Conservation (phyloP, 2,113 vertebrate genomes). For the Drymodes brunneopygia region DNA sequence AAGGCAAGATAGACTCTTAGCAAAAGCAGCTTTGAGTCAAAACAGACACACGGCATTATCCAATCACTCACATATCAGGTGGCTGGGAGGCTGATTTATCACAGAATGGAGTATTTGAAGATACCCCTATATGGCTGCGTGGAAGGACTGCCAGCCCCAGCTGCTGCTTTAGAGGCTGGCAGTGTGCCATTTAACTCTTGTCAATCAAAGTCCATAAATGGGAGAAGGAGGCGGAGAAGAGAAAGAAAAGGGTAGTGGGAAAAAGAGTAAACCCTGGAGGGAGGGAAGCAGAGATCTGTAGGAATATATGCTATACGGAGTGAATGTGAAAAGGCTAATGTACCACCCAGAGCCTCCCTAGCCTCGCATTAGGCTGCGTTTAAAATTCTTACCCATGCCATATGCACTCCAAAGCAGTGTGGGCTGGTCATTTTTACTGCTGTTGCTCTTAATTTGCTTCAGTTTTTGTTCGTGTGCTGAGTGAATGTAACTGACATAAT, state of each 20-base stretch:
- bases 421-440: neutral
- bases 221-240: neutral
- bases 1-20: neutral
- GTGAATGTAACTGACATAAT: accelerated
- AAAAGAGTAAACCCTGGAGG: neutral
- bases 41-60: neutral
- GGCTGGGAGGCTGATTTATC: neutral
- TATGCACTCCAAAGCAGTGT: neutral
- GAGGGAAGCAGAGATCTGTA: neutral
- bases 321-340: neutral
- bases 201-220: slow-evolving; percentile 44
- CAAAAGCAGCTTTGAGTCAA: neutral
- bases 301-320: neutral
- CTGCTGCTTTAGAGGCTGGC: neutral
- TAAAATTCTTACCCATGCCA: neutral
- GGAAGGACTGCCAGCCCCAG: neutral
- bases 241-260: neutral
- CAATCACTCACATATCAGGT: neutral
- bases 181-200: neutral
- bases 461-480: neutral
- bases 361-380: neutral
- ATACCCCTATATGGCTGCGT: neutral
- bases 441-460: neutral
- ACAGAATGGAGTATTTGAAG: neutral
- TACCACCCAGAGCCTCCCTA: neutral